These are phyloP conservation scores for Paraplagusia blochii DNA, from an alignment of 2,113 vertebrate species.

Conservation along the genomic window DNA sequence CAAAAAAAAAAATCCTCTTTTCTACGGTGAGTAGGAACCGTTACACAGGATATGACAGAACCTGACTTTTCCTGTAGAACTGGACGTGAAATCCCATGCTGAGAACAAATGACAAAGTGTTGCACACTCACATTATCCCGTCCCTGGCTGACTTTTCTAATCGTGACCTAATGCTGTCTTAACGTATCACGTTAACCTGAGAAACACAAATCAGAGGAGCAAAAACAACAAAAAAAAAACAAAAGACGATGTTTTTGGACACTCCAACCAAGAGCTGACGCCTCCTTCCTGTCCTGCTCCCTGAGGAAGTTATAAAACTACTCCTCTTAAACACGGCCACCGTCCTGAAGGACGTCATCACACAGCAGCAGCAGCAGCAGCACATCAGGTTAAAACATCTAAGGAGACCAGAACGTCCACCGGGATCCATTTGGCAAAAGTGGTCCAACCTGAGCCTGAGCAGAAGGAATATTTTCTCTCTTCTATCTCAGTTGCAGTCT, in stretches of 20 bases:
- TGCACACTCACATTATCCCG: background rate
- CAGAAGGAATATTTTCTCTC: constrained; percentile 34
- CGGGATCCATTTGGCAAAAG: constrained; percentile 47
- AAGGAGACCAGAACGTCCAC: constrained; percentile 37
- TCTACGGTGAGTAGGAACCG: too few relatives aligned
- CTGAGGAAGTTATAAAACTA: background rate
- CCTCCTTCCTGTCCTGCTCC: background rate
- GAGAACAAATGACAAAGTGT: background rate
- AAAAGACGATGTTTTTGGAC: background rate
- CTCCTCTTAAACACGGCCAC: constrained; percentile 1
- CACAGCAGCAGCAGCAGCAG: constrained; percentile 37
- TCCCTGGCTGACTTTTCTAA: background rate
- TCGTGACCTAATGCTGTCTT: background rate
- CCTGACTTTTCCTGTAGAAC: too few relatives aligned
- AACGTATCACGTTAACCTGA: too few relatives aligned
- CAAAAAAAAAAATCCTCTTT: too few relatives aligned
- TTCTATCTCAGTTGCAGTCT: constrained; percentile 34
- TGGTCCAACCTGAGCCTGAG: constrained; percentile 25
- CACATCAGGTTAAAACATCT: constrained; percentile 62
- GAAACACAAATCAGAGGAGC: background rate
- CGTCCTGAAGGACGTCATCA: background rate
- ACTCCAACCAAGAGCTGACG: background rate
- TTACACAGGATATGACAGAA: too few relatives aligned
- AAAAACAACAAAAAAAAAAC: background rate
- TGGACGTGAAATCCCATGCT: too few relatives aligned